phyloP scores from a whole-genome alignment of 1,140 invertebrate species.

The Drosophila jambulina region DNA sequence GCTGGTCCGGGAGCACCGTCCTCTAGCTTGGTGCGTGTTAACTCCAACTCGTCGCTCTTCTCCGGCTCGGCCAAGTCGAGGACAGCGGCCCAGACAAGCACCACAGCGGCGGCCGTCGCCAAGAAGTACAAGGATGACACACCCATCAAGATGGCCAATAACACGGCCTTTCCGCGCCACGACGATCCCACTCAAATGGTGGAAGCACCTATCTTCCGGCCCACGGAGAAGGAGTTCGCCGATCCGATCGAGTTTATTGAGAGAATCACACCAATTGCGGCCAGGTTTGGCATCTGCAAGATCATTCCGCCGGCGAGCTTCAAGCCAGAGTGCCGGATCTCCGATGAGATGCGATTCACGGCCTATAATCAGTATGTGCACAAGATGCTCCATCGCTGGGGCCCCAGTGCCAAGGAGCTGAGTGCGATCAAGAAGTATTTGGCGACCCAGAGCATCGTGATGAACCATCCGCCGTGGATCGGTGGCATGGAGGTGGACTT shows the following conservation, averaged over 20 bases:
- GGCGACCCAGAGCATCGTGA: conserved; percentile 90
- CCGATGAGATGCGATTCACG: conserved; percentile 94
- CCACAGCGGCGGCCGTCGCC: conserved; percentile 43
- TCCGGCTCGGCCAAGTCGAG: conserved; percentile 80
- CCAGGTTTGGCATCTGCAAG: conserved; percentile 94
- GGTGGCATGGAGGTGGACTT: conserved; percentile 96
- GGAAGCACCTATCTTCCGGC: conserved; percentile 93
- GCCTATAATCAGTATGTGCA: conserved; percentile 97
- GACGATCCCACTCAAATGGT: conserved; percentile 88
- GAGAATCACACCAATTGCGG: conserved; percentile 91
- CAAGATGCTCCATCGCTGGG: conserved; percentile 95
- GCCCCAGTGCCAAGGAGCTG: conserved; percentile 94
- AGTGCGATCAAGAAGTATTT: conserved; percentile 94
- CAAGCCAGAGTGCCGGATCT: conserved; percentile 94
- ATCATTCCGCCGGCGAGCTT: conserved; percentile 95
- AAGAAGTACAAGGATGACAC: conserved; percentile 83
- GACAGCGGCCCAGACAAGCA: conserved; percentile 51
- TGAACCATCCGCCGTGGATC: conserved; percentile 92
- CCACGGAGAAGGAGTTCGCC: conserved; percentile 93
- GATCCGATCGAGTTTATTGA: conserved; percentile 96
- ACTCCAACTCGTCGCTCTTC: conserved; percentile 78
- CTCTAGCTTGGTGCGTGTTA: conserved; percentile 65
- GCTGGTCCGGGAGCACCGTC: background rate
- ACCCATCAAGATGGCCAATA: conserved; percentile 86
- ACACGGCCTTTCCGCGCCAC: conserved; percentile 86